These are phyloP conservation scores for Onychostruthus taczanowskii DNA, from an alignment of 2,113 vertebrate genomes.

Conservation along the genomic window DNA sequence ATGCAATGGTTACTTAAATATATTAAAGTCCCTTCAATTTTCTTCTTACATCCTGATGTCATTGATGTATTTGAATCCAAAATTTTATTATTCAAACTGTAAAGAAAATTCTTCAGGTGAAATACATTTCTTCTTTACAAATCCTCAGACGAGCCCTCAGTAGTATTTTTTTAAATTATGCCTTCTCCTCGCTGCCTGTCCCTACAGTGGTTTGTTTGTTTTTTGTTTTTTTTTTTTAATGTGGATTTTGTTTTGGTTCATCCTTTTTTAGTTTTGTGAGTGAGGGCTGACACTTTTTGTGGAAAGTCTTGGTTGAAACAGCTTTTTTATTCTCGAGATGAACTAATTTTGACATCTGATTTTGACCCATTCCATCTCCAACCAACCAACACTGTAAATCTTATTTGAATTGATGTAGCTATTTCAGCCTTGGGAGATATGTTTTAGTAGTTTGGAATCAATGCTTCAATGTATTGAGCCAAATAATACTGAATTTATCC, in stretches of 20 bases:
- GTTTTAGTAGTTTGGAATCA: neutral
- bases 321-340: neutral
- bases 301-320: neutral
- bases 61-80: neutral
- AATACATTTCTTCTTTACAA: neutral
- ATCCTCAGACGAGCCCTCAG: neutral
- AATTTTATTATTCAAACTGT: neutral
- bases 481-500: neutral
- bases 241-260: neutral
- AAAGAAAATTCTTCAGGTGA: neutral
- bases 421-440: neutral
- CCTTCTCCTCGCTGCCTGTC: neutral
- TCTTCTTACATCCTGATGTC: neutral
- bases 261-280: neutral
- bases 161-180: neutral
- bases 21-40: neutral
- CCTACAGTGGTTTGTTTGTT: rapidly evolving
- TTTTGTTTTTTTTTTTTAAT: too few relatives aligned
- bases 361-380: neutral
- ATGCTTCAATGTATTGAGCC: neutral
- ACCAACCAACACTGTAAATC: neutral
- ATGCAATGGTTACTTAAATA: neutral
- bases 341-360: neutral
- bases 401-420: neutral
- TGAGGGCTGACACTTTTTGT: neutral